phyloP scores from a whole-genome alignment of 2,113 vertebrate species.

The Amia ocellicauda region DNA sequence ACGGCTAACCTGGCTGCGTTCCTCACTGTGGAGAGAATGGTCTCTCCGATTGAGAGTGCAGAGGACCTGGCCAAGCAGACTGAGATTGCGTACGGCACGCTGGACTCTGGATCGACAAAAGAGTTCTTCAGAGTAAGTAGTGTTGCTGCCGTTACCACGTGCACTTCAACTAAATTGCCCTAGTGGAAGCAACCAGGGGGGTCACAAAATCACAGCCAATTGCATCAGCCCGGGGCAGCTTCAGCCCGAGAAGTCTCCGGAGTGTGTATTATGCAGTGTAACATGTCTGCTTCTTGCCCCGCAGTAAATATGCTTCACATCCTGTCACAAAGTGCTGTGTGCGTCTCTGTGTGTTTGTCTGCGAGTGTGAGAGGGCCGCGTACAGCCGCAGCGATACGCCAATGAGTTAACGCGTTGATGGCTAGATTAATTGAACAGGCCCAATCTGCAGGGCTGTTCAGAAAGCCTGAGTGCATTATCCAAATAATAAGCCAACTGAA shows the following conservation, averaged over 20 bases:
- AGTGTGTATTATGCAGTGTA: too few species aligned
- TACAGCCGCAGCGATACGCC: not conserved
- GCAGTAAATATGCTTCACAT: not conserved
- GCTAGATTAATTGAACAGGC: constrained; percentile 31
- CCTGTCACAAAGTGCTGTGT: constrained; percentile 6
- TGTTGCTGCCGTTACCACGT: not conserved
- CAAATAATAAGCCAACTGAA: constrained; percentile 59
- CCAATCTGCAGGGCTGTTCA: constrained; percentile 52
- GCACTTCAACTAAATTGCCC: not conserved
- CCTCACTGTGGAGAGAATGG: constrained; percentile 98
- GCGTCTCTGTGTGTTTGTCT: not conserved
- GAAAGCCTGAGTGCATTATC: constrained; percentile 50
- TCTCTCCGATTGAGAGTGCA: constrained; percentile 96
- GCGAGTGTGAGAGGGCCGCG: not conserved
- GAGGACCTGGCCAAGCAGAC: constrained; percentile 98
- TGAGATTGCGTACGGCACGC: constrained; percentile 95
- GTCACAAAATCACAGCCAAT: too few species aligned
- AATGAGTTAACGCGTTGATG: not conserved
- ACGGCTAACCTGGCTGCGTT: constrained; percentile 98
- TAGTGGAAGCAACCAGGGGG: not conserved
- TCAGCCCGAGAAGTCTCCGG: too few species aligned
- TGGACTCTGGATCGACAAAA: constrained; percentile 98
- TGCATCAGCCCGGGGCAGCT: too few species aligned
- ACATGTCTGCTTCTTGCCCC: too few species aligned
- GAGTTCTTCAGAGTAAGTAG: constrained; percentile 96